Conservation (phyloP, 2,797 vertebrate genomes). For the Phoxinus dragarum region DNA sequence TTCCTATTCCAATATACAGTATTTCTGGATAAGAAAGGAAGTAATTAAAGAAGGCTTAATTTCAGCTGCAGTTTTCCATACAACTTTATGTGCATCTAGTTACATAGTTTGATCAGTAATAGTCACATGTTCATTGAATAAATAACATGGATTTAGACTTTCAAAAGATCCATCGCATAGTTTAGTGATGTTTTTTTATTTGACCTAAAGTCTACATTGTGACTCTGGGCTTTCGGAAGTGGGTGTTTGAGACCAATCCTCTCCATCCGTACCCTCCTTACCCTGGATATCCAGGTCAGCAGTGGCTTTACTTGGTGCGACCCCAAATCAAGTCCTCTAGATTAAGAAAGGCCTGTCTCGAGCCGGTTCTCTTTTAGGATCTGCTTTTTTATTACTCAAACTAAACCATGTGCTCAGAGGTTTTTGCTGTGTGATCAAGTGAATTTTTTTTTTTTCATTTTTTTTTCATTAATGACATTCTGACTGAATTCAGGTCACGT, state of each 20-base stretch:
- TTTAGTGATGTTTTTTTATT: background rate
- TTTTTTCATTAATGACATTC: background rate
- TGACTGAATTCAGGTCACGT: background rate
- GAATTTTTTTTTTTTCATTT: background rate
- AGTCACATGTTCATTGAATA: background rate
- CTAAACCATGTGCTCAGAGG: background rate
- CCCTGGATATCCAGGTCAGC: conserved; percentile 44
- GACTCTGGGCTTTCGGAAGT: conserved; percentile 4
- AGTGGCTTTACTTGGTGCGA: conserved; percentile 37
- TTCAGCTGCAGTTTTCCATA: background rate
- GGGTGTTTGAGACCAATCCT: conserved; percentile 14
- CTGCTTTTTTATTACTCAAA: background rate
- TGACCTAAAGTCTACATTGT: background rate
- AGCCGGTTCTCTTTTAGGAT: background rate
- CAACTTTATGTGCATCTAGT: background rate
- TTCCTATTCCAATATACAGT: background rate
- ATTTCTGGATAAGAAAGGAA: background rate
- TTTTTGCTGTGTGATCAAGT: background rate
- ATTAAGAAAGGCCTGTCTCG: conserved; percentile 14
- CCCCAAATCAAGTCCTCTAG: conserved; percentile 31
- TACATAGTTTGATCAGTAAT: background rate
- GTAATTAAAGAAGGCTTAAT: background rate
- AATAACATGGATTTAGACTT: background rate
- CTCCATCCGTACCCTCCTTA: conserved; percentile 28
- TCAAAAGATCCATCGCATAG: background rate